These are phyloP conservation scores for Panagrolaimus sp. DNA, from an alignment of 1,140 invertebrate species.

Conservation along the genomic window DNA sequence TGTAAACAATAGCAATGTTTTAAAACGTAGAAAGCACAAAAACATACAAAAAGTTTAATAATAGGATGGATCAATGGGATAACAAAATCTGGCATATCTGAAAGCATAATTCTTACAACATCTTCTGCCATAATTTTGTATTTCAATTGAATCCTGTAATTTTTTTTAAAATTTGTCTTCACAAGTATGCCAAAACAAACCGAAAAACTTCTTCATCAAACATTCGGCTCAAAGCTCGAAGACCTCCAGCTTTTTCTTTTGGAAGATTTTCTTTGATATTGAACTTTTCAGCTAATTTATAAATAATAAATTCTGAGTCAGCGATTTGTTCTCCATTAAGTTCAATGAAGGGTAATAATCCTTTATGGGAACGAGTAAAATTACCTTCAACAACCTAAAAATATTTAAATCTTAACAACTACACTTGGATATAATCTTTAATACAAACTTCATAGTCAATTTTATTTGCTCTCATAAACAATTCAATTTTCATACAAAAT, in stretches of 20 bases:
- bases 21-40: neutral
- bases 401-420: neutral
- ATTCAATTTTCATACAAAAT: constrained; percentile 86
- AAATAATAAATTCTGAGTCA: neutral
- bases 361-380: constrained; percentile 13
- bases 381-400: constrained; percentile 21
- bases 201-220: neutral
- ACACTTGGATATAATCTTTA: neutral
- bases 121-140: neutral
- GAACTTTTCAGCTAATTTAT: neutral
- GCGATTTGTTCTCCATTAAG: neutral
- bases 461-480: constrained; percentile 78
- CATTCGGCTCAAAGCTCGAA: neutral
- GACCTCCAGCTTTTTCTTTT: neutral
- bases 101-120: neutral
- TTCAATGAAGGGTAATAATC: neutral
- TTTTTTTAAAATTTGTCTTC: neutral
- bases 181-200: neutral
- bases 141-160: neutral
- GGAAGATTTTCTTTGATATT: neutral
- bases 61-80: neutral
- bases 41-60: neutral
- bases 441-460: constrained; percentile 79
- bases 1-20: neutral
- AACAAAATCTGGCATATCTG: constrained; percentile 2